Percentiles rank a stretch among this genome's conserved stretches.
These are phyloP conservation scores for Dolichoris vasculosae DNA, from an alignment of 1,140 invertebrate species.

Conservation along the genomic window DNA sequence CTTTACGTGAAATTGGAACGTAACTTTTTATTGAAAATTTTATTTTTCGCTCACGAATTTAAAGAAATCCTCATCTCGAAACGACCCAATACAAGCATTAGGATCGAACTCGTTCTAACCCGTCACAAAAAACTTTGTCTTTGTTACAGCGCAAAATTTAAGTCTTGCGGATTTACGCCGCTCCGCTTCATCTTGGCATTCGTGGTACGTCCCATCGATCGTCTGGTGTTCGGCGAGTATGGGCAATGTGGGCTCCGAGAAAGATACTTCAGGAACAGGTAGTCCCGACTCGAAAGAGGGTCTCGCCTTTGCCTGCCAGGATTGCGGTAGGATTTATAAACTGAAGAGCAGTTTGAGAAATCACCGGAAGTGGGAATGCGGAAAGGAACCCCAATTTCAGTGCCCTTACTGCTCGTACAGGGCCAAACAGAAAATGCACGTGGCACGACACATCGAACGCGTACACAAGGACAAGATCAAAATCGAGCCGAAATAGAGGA, in stretches of 20 bases:
- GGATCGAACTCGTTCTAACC: not conserved
- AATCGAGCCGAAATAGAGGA: not conserved
- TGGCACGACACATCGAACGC: conserved; percentile 49
- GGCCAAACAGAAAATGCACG: conserved; percentile 53
- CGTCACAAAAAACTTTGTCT: conserved; percentile 7
- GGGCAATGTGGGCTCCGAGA: conserved; percentile 12
- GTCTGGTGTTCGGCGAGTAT: conserved; percentile 39
- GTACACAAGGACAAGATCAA: conserved; percentile 49
- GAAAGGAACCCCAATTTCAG: conserved; percentile 50
- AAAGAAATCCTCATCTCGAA: conserved; percentile 8
- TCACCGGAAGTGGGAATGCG: conserved; percentile 52
- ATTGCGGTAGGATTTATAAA: conserved; percentile 45
- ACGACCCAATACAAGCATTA: not conserved
- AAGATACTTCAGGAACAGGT: not conserved
- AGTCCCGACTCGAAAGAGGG: conserved; percentile 26
- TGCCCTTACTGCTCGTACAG: conserved; percentile 47
- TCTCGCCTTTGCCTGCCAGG: conserved; percentile 31
- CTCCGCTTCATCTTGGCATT: conserved; percentile 43
- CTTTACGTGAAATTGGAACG: too few species aligned
- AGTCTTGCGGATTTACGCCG: conserved; percentile 38
- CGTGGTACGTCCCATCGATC: conserved; percentile 50
- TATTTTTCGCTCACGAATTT: conserved; percentile 12
- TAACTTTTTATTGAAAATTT: not conserved
- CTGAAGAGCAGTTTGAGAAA: conserved; percentile 49
- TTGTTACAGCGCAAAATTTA: conserved; percentile 46